Evolutionary conservation across 2,888 invertebrate genomes (phyloP), one percentile per base, ranked within the genome.

Genomic region (Drosophila birchii): DNA sequence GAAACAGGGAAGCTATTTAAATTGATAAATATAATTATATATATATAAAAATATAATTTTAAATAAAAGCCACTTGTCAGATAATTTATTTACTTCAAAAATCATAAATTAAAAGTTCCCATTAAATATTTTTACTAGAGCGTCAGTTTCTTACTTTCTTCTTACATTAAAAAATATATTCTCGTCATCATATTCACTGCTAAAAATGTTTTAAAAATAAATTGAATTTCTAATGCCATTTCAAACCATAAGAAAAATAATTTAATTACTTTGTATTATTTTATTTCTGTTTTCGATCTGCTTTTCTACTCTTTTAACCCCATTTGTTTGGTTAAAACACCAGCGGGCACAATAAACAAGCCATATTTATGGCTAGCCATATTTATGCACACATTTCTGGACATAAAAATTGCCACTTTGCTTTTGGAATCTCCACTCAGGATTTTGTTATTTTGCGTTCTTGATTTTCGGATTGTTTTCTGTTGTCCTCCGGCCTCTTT

Each of bases 331-430:
- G 34, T 26, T 44, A 20, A 32, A 66, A 60, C 64, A 61, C 53
- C 47, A 34, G 47, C 23, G 77, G 81, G 57, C 62, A 53, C 47
- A 54, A 84, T 84, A 89, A 84, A 84, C 63, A 59, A 73, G 66
- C 72, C 75, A 51, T 78, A 75, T 79, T 89, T 84, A 84, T 84
- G 79, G 74, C 47, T 43, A 58, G 56, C 57, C 44, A 81, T 77
- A 85, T 89, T 84, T 89, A 89, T 87, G 87, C 74, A 75, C 72
- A 72, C 66, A 70, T 71, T 53, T 57, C 29, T 55, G 75, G 36
- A 60, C 60, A 88, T 82, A 82, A 78, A 86, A 78, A 79, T 47
- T 57, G 75, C 70, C 66, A 59, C 80, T 67, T 73, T 75, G 61
- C 39, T 39, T 18, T 36, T 49, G 57, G 32, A 45, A 62, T 56